Conservation (phyloP, 2,797 vertebrate genomes). For the Helarctos malayanus region DNA sequence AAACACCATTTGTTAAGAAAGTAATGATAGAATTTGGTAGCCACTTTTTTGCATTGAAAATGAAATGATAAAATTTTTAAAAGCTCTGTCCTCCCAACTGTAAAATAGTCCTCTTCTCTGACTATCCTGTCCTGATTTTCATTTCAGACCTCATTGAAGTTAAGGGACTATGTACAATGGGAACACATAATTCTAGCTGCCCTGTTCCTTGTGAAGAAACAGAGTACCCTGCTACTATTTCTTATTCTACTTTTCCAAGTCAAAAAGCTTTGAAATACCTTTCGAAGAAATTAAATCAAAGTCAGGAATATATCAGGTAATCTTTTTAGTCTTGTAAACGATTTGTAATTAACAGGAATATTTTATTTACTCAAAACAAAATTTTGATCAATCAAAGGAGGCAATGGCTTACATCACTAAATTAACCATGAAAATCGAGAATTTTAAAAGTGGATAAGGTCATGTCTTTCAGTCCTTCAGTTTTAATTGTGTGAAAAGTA, state of each 20-base stretch:
- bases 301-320: constrained; percentile 89
- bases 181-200: constrained; percentile 90
- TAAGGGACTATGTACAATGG: constrained; percentile 87
- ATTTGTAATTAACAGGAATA: not conserved
- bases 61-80: not conserved
- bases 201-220: constrained; percentile 90
- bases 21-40: not conserved
- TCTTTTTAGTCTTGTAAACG: not conserved
- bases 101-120: not conserved
- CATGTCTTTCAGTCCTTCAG: not conserved
- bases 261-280: constrained; percentile 84
- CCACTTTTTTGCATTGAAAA: not conserved
- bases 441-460: not conserved
- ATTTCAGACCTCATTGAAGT: constrained; percentile 88
- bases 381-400: not conserved
- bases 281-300: constrained; percentile 88
- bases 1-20: not conserved
- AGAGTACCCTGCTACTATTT: constrained; percentile 87
- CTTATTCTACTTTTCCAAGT: constrained; percentile 90
- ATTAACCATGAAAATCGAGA: not conserved
- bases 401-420: not conserved
- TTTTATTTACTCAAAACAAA: constrained; percentile 14
- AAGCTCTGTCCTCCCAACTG: not conserved
- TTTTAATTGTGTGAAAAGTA: not conserved
- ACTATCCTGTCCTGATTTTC: not conserved